Percentiles rank a stretch among this genome's conserved stretches.
These are phyloP conservation scores for Nannoperca australis DNA, from an alignment of 2,797 vertebrate species.

Conservation along the genomic window DNA sequence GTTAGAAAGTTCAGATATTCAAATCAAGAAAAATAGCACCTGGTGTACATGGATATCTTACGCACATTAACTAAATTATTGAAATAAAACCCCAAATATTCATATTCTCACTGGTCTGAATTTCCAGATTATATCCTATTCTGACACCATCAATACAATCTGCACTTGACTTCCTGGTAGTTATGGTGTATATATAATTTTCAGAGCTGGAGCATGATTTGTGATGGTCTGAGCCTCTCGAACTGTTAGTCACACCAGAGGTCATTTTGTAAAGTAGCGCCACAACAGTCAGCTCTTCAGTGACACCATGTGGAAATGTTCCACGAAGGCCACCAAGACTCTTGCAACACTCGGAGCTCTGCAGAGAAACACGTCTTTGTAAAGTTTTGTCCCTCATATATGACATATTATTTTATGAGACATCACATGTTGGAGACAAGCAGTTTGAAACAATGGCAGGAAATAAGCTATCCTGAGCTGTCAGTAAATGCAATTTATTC, in stretches of 20 bases:
- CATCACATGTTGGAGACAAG: not conserved
- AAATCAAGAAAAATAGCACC: not conserved
- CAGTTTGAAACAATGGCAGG: not conserved
- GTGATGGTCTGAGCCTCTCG: conserved; percentile 8
- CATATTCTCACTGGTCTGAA: not conserved
- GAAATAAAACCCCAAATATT: not conserved
- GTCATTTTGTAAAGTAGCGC: not conserved
- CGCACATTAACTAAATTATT: not conserved
- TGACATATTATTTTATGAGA: not conserved
- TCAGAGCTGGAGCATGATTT: conserved; percentile 20
- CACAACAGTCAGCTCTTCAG: conserved; percentile 45
- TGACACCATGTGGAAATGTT: conserved; percentile 70
- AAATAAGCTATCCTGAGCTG: not conserved
- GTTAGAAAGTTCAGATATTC: not conserved
- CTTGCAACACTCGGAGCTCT: not conserved
- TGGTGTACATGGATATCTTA: not conserved
- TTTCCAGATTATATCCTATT: not conserved
- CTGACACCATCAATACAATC: not conserved
- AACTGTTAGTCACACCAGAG: conserved; percentile 5
- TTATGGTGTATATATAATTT: not conserved
- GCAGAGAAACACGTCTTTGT: not conserved
- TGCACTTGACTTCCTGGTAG: not conserved
- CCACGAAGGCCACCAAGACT: not conserved
- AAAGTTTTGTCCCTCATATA: not conserved
- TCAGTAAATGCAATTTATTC: not conserved